These are phyloP conservation scores for Pegoplata infirma DNA, from an alignment of 2,888 invertebrate species.

Conservation along the genomic window DNA sequence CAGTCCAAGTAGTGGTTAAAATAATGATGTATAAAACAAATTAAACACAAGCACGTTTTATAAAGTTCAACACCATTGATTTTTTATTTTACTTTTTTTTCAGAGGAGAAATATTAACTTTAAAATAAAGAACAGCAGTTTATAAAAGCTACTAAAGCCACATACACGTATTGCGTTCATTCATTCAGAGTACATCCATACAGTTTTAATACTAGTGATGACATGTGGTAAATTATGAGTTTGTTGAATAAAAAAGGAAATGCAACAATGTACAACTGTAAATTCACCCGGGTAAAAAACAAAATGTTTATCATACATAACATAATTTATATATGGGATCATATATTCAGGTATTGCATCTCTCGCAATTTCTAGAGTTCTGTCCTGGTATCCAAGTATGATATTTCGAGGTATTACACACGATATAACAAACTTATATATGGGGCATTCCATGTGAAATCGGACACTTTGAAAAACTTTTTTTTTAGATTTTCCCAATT, in stretches of 20 bases:
- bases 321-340: no score
- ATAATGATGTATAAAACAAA: conserved; percentile 9
- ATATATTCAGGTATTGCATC: no score
- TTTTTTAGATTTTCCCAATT: no score
- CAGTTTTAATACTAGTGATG: conserved; percentile 24
- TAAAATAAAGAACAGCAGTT: background rate
- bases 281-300: no score
- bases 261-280: background rate
- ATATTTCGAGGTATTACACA: no score
- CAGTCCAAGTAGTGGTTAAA: background rate
- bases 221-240: conserved; percentile 33
- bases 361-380: no score
- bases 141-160: conserved; percentile 16
- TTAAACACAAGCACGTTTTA: conserved; percentile 16
- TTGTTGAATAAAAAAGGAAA: background rate
- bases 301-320: no score
- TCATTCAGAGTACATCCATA: conserved; percentile 16
- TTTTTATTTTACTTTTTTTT: background rate
- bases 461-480: no score
- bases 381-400: no score
- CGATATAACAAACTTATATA: no score
- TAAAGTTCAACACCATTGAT: background rate
- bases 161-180: conserved; percentile 13
- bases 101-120: background rate
- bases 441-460: no score